Conservation (phyloP, 2,113 vertebrate genomes). For the Manacus vitellinus region DNA sequence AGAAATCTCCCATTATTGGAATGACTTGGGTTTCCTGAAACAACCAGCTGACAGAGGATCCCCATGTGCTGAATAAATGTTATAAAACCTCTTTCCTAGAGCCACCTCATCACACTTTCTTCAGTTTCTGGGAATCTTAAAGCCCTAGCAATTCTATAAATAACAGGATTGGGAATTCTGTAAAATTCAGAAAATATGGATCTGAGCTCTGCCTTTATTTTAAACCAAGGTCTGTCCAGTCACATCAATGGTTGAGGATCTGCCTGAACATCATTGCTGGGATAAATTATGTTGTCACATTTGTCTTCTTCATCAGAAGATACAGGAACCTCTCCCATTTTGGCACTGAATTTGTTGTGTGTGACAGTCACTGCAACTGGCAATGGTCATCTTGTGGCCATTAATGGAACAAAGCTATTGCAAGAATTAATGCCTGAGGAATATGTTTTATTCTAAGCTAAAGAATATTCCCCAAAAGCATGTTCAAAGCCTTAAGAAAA, state of each 20-base stretch:
- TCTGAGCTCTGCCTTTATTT: neutral
- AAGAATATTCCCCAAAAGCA: neutral
- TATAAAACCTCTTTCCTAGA: neutral
- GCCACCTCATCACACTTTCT: neutral
- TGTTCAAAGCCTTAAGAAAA: neutral
- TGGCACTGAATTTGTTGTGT: neutral
- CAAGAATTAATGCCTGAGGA: neutral
- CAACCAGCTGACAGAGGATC: neutral
- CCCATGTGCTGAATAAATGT: neutral
- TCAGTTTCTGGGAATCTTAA: neutral
- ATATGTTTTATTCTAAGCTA: neutral
- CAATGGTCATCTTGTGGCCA: accelerated
- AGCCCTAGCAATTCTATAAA: neutral
- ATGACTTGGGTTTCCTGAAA: neutral
- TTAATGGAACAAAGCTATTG: neutral
- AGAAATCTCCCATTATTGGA: neutral
- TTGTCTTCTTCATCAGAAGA: neutral
- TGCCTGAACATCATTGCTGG: neutral
- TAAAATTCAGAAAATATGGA: neutral
- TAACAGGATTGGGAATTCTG: neutral
- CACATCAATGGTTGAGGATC: neutral
- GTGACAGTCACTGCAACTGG: neutral
- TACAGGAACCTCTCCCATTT: neutral
- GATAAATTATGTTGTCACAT: neutral
- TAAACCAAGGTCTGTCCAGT: neutral